Evolutionary conservation across 2,888 invertebrate genomes (phyloP), one percentile per base, ranked within the genome.

Genomic region (Leucozona laternaria): DNA sequence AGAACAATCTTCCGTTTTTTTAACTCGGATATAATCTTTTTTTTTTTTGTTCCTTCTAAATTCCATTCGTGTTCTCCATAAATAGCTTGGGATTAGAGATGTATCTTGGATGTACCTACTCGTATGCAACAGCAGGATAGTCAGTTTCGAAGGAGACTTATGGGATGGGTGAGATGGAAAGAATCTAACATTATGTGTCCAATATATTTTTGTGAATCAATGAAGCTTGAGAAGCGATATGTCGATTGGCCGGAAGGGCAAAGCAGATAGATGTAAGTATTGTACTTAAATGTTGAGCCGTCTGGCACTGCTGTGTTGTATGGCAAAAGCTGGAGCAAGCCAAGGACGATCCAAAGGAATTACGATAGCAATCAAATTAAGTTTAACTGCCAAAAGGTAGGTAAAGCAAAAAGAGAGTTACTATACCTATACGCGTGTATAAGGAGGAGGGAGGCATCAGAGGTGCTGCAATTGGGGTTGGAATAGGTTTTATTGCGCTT

Each of bases 281-380:
- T 72, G 72, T 66, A 68, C 82, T 78, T 82, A 81, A 86, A 76
- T 77, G 80, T 73, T 85, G 77, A 85, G 85, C 72, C 85, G 85
- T 43, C 50, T 73, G 73, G 62, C 45, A 34, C 40, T 28, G 58
- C 31, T 72, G 58, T 72, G 58, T 45, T 72, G 60, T 40, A 40
- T 15, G 58, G 22, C 13, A 22, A 31, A 20, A 40, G 62, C 43
- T 20, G 31, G 20, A 71, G 37, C 57, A 71, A 31, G 57, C 71
- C 57, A 71, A 71, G 71, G 71, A 71, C 71, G 71, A 71, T 58
- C 15, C 43, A 57, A 48, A 79, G 71, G 87, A 79, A 79, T 87
- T 83, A 77, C 83, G 87, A 87, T 87, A 87, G 87, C 87, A 87
- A 87, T 87, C 87, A 87, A 87, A 87, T 87, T 87, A 87, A 87